phyloP scores from a whole-genome alignment of 2,888 invertebrate genomes.

The Tenthredo notha region DNA sequence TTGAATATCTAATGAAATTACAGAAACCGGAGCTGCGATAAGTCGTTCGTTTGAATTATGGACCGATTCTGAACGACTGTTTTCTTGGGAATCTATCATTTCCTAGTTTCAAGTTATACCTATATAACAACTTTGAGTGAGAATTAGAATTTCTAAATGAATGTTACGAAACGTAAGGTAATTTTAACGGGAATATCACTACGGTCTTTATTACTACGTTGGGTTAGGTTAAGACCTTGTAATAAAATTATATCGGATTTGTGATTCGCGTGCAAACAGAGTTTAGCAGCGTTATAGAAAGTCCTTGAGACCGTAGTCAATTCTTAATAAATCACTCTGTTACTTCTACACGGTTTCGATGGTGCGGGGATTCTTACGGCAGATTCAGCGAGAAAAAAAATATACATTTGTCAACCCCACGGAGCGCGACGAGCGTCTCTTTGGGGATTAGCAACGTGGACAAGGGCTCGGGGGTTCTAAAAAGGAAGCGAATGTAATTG shows the following conservation, averaged over 20 bases:
- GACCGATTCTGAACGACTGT: constrained; percentile 4
- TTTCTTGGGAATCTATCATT: not conserved
- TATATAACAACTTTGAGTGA: not conserved
- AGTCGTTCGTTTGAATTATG: constrained; percentile 21
- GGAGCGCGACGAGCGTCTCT: constrained; percentile 51
- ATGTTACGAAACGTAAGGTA: not conserved
- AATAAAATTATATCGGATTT: constrained; percentile 42
- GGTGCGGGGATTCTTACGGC: constrained; percentile 53
- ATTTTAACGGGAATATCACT: constrained; percentile 29
- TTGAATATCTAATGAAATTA: constrained; percentile 41
- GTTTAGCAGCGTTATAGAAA: not conserved
- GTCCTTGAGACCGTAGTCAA: constrained; percentile 23
- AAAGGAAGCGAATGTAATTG: constrained; percentile 42
- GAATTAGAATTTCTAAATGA: not conserved
- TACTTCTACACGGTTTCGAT: constrained; percentile 13
- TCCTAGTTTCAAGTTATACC: not conserved
- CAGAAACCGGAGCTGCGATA: not conserved
- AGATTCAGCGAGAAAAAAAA: constrained; percentile 76
- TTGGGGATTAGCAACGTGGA: constrained; percentile 61
- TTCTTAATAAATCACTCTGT: constrained; percentile 47
- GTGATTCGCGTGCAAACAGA: constrained; percentile 39
- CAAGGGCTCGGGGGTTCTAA: constrained; percentile 23
- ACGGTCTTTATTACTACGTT: constrained; percentile 35
- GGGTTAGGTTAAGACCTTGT: constrained; percentile 34
- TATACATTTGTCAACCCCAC: constrained; percentile 71